Evolutionary conservation across 2,113 vertebrate genomes (phyloP).

Genomic region (Pardalotus punctatus): DNA sequence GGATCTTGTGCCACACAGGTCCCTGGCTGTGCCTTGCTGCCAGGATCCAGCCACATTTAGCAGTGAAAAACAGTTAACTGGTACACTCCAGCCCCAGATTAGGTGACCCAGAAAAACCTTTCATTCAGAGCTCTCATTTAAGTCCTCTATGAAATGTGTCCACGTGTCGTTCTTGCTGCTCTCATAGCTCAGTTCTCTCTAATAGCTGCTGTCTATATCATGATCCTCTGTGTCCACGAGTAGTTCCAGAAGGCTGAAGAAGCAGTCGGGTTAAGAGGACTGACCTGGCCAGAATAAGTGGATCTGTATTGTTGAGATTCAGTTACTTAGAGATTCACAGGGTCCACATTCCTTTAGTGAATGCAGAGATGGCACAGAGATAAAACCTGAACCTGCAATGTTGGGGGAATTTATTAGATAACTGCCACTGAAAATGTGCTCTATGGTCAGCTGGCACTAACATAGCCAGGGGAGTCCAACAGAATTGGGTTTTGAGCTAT

Average conservation of each 20-base stretch:
- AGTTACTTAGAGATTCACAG: not conserved
- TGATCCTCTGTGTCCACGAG: not conserved
- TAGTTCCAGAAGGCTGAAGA: not conserved
- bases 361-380: not conserved
- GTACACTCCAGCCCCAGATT: not conserved
- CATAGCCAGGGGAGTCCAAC: not conserved
- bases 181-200: not conserved
- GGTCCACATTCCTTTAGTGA: not conserved
- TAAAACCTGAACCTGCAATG: not conserved
- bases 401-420: not conserved
- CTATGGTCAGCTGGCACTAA: not conserved
- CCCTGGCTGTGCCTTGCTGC: not conserved
- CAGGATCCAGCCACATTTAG: not conserved
- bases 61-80: not conserved
- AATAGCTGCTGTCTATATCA: not conserved
- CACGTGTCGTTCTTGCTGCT: not conserved
- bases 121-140: not conserved
- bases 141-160: not conserved
- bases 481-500: not conserved
- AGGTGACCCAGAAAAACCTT: not conserved
- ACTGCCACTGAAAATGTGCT: not conserved
- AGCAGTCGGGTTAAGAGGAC: not conserved
- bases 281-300: not conserved
- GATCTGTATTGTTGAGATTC: not conserved
- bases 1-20: rapidly evolving